phyloP scores from a whole-genome alignment of 1,140 invertebrate genomes.

The Drosophila chauvacae region DNA sequence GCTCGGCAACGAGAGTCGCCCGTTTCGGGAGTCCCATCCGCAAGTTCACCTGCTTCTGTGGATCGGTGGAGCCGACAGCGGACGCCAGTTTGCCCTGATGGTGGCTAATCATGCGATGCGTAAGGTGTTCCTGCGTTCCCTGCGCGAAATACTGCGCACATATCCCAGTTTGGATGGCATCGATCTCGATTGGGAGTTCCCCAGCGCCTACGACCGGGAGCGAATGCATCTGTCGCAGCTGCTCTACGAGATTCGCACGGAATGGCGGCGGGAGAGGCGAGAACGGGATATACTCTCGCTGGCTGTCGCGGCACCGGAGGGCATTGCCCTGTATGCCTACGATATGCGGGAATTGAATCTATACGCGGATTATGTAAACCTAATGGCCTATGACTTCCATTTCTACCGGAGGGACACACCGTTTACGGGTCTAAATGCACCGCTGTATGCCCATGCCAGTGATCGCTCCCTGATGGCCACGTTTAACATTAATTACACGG shows the following conservation, averaged over 20 bases:
- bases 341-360: constrained; percentile 90
- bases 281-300: constrained; percentile 88
- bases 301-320: constrained; percentile 90
- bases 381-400: constrained; percentile 97
- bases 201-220: constrained; percentile 87
- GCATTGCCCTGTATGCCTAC: constrained; percentile 90
- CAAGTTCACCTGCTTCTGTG: constrained; percentile 91
- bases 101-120: constrained; percentile 88
- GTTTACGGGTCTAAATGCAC: constrained; percentile 92
- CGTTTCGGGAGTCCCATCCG: constrained; percentile 88
- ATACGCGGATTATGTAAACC: constrained; percentile 93
- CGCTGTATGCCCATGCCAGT: constrained; percentile 87
- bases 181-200: constrained; percentile 96
- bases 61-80: constrained; percentile 88
- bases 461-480: constrained; percentile 89
- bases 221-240: constrained; percentile 90
- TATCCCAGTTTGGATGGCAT: constrained; percentile 90
- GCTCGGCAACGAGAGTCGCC: constrained; percentile 85
- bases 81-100: constrained; percentile 89
- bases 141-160: constrained; percentile 87
- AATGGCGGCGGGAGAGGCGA: constrained; percentile 87
- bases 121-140: constrained; percentile 89
- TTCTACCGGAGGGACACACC: constrained; percentile 91
- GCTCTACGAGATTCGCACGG: constrained; percentile 88
- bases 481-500: constrained; percentile 93